Evolutionary conservation across 2,888 invertebrate species (phyloP), one percentile per base, ranked within the genome.

Genomic region (Daptonema setosum): DNA sequence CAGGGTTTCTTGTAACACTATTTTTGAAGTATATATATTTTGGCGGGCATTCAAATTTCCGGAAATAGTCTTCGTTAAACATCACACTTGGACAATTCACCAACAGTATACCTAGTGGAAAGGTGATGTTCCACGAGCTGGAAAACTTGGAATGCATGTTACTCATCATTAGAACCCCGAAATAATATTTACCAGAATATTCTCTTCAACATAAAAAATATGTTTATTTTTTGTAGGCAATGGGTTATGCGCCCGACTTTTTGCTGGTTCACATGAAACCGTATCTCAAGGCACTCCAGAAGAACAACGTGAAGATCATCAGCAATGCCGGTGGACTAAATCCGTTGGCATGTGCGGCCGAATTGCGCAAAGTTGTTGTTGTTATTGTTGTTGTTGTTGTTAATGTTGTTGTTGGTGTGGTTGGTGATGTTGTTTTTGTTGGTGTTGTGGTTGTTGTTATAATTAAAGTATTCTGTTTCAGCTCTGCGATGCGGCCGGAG

Each of bases 251-350:
- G 43, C 74, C 75, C 41, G 76, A 76, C 62, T 76, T 76, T 69
- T 70, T 73, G 1, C 68, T 71, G 57, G 64, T 67, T 58, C 70
- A 68, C 45, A 66, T 75, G 56, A 73, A 69, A 28, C 75, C 75
- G 43, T 66, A 70, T 59, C 61, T 76, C 22, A 66, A 67, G 56
- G 67, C 71, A 53, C 73, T 76, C 35, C 74, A 74, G 61, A 63
- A 66, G 35, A 71, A 71, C 68, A 75, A 75, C 74, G 59, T 25
- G 24, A 20, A 70, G 47, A 71, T 76, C 17, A 66, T 76, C 17
- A 72, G 72, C 56, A 76, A 76, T 69, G 76, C 75, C 55, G 76
- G 76, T 20, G 76, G 76, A 29, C 72, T 76, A 35, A 76, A 76
- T 60, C 75, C 75, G 20, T 60, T 61, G n/a, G 66, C 70, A 0